Base-by-base conservation (phyloP, 2,113 vertebrate species). In the Triplophysa dalaica region DNA sequence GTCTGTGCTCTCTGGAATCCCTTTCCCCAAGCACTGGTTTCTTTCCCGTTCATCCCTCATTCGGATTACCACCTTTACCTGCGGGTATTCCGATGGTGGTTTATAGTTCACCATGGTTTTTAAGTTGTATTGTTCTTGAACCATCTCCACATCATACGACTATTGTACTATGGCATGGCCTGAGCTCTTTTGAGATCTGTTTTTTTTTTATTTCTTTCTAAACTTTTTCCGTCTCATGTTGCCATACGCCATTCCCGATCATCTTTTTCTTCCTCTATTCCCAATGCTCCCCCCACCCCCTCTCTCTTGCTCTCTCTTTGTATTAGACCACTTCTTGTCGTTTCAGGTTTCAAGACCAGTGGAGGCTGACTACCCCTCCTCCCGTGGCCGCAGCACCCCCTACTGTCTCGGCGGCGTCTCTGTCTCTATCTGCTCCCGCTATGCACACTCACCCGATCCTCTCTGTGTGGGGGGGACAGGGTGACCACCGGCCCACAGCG, bases 341-440 rank as follows among this genome's bases (percentile, higher is more conserved):
- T 94, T 94, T 90, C 93, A 93, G 93, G 93, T 94, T 94, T 92
- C 93, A 93, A 89, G 93, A 93, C 92, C 93, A 94, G 92, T 94
- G 93, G 93, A 91, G 93, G 89, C 92, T 94, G 92, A 93, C 92
- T 80, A 91, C 92, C 89, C 93, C 92, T 91, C 92, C 92, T 87
- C 92, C 93, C 77, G 92, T 94, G 92, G 93, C 92, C 78, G 90
- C 86, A 84, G 90, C 92, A 81, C 93, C 93, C 88, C 91, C 92
- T 87, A 93, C 90, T 85, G 92, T 94, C 89, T 93, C 93, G 16
- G 91, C 93, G 87, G 92, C 92, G 63, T 93, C 93, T 88, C 92
- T 94, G 82, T 94, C 92, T 91, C 92, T 94, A 87, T 93, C 92
- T 87, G 92, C 92, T 87, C 92, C 92, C 84, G 87, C 92, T 90